Percentiles rank a stretch among this genome's conserved stretches.
Evolutionary conservation across 2,113 vertebrate species (phyloP).

Genomic region (Oryzias curvinotus): DNA sequence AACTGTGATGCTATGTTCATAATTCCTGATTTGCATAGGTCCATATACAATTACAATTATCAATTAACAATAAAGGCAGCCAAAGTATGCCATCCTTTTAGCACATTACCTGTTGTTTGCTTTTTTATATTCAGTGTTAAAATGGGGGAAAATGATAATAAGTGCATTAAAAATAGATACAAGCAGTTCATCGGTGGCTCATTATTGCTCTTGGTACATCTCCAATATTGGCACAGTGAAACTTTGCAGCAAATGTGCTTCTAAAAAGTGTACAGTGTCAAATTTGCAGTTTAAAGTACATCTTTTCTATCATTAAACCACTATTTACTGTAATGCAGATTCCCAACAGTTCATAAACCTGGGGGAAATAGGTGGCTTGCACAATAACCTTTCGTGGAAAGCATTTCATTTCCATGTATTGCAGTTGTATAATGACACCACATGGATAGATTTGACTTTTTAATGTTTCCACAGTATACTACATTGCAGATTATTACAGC

Average conservation of each 20-base stretch:
- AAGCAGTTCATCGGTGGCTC: too few relatives aligned
- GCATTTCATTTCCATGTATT: not conserved
- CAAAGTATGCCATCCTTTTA: too few relatives aligned
- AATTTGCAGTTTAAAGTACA: not conserved
- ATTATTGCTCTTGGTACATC: too few relatives aligned
- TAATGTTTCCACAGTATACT: too few relatives aligned
- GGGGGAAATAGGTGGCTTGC: not conserved
- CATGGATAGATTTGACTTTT: too few relatives aligned
- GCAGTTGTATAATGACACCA: too few relatives aligned
- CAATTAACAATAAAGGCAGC: not conserved
- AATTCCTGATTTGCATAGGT: not conserved
- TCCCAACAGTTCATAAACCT: conserved; percentile 20
- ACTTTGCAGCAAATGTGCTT: not conserved
- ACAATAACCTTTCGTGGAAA: not conserved
- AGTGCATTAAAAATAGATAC: too few relatives aligned
- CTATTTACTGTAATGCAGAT: conserved; percentile 3
- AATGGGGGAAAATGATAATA: too few relatives aligned
- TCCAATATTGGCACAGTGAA: too few relatives aligned
- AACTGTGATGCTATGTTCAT: not conserved
- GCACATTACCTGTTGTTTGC: too few relatives aligned
- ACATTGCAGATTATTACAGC: too few relatives aligned
- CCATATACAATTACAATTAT: not conserved
- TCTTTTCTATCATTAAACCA: conserved; percentile 13
- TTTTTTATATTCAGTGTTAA: too few relatives aligned
- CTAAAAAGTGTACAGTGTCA: not conserved